Percentiles rank a stretch among this genome's conserved stretches.
Conservation (phyloP, 2,888 invertebrate genomes). For the Phytoseiulus persimilis region DNA sequence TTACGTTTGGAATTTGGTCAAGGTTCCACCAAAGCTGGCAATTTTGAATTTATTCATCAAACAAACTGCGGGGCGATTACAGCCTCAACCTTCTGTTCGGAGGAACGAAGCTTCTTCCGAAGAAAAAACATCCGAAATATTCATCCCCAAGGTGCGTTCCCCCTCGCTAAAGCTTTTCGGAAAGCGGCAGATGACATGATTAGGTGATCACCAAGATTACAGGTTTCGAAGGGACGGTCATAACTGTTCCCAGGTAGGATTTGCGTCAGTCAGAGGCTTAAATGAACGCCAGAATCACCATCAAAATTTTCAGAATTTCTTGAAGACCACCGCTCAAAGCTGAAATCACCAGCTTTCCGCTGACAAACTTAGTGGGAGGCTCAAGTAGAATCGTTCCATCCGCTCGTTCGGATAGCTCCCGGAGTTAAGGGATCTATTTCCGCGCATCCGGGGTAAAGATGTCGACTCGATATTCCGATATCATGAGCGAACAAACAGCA, state of each 20-base stretch:
- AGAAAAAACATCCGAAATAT: not conserved
- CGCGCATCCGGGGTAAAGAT: no score
- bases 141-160: no score
- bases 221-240: no score
- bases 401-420: no score
- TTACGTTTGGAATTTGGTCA: not conserved
- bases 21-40: not conserved
- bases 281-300: not conserved
- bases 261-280: not conserved
- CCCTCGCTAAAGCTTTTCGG: no score
- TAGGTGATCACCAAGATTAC: no score
- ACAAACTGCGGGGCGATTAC: not conserved
- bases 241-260: not conserved
- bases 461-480: not conserved
- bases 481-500: not conserved
- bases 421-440: no score
- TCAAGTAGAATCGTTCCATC: no score
- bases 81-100: not conserved
- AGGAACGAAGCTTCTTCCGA: not conserved
- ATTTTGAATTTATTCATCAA: constrained; percentile 5
- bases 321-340: not conserved
- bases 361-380: no score
- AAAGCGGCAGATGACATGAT: no score
- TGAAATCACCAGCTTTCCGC: no score
- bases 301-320: not conserved